A percentile compares a stretch with the other conserved stretches of the same genome.
phyloP scores from a whole-genome alignment of 2,888 invertebrate genomes.

The Automeris io region DNA sequence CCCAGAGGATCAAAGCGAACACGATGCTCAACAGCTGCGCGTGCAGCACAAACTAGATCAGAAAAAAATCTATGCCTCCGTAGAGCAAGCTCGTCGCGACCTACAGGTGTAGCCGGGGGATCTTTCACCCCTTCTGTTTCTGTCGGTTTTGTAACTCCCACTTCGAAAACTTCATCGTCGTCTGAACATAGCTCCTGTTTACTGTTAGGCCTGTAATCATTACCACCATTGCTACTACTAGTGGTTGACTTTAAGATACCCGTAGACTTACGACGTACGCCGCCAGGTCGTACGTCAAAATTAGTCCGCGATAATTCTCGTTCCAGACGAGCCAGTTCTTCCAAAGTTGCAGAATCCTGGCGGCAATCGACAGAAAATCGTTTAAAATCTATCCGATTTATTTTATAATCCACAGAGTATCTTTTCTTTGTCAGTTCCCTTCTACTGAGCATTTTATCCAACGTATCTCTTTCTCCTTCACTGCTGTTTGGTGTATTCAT shows the following conservation, averaged over 20 bases:
- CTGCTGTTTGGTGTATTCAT: constrained; percentile 30
- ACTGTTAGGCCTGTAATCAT: constrained; percentile 33
- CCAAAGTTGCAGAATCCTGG: constrained; percentile 54
- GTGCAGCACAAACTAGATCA: constrained; percentile 84
- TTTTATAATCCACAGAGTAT: constrained; percentile 63
- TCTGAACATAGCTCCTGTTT: constrained; percentile 48
- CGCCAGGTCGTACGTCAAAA: constrained; percentile 48
- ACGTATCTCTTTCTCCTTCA: constrained; percentile 36
- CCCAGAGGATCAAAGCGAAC: constrained; percentile 86
- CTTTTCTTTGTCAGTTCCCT: constrained; percentile 52
- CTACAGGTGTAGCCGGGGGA: constrained; percentile 86
- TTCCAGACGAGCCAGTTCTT: constrained; percentile 56
- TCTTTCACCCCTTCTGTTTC: constrained; percentile 76
- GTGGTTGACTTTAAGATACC: constrained; percentile 66
- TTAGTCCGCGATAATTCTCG: constrained; percentile 61
- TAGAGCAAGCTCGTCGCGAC: constrained; percentile 86
- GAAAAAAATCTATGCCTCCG: constrained; percentile 87
- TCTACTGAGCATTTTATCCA: constrained; percentile 42
- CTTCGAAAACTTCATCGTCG: constrained; percentile 81
- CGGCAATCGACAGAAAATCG: constrained; percentile 64
- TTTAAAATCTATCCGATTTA: constrained; percentile 57
- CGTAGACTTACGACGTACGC: constrained; percentile 57
- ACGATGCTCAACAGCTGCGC: constrained; percentile 84
- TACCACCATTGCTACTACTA: constrained; percentile 45
- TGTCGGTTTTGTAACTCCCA: constrained; percentile 42